phyloP scores from a whole-genome alignment of 2,888 invertebrate genomes.

The Thera obeliscata region DNA sequence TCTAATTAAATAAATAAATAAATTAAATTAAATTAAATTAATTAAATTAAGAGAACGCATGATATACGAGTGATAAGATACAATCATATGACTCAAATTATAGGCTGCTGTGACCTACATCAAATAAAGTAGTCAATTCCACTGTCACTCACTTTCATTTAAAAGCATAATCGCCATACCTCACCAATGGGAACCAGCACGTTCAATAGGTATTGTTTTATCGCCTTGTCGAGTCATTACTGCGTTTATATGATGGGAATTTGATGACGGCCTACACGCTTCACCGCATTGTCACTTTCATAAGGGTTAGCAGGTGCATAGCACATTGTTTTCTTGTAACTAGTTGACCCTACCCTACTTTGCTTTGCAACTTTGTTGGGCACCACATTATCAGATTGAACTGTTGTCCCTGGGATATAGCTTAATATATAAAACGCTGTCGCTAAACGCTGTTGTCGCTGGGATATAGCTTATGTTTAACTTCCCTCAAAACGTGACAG shows the following conservation, averaged over 20 bases:
- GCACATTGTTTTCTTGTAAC: not conserved
- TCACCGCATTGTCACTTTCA: slow-evolving; percentile 14
- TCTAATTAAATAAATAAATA: too few species aligned
- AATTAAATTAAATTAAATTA: not conserved
- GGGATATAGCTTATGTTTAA: too few species aligned
- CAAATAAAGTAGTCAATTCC: not conserved
- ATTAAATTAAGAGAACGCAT: not conserved
- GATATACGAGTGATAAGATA: not conserved
- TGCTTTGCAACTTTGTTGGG: not conserved
- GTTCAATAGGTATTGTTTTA: slow-evolving; percentile 8
- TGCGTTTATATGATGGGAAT: slow-evolving; percentile 8
- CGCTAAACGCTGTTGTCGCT: too few species aligned
- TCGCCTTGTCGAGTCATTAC: not conserved
- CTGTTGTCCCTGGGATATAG: too few species aligned
- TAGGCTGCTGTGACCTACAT: not conserved
- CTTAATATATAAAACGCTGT: too few species aligned
- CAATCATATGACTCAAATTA: not conserved
- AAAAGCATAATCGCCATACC: not conserved
- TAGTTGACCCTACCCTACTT: not conserved
- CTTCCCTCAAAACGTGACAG: too few species aligned
- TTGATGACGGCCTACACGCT: slow-evolving; percentile 11
- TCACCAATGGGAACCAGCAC: not conserved
- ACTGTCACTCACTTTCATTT: slow-evolving; percentile 4
- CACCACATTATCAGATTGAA: too few species aligned
- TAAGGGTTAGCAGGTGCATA: slow-evolving; percentile 17